These are phyloP conservation scores for Typhlomys cinereus DNA, from an alignment of 2,113 vertebrate genomes.

Conservation along the genomic window DNA sequence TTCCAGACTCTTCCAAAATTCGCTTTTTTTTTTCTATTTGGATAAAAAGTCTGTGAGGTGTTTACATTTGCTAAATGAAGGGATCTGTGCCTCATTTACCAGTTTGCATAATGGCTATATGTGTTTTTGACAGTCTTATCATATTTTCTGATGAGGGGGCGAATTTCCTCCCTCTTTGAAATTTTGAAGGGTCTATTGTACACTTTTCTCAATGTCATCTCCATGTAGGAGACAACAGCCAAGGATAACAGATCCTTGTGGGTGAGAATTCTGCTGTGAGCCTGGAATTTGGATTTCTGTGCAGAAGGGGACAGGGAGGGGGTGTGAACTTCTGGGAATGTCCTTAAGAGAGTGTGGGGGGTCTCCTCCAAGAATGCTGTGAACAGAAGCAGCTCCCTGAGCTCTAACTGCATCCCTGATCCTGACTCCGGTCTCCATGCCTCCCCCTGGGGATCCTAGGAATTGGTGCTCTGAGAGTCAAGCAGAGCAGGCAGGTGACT, in stretches of 20 bases:
- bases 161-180: background rate
- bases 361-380: background rate
- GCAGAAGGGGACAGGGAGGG: background rate
- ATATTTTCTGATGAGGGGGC: constrained; percentile 14
- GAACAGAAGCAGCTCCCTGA: background rate
- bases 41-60: background rate
- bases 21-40: background rate
- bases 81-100: background rate
- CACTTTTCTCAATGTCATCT: background rate
- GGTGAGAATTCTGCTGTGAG: background rate
- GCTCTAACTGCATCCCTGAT: background rate
- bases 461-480: background rate
- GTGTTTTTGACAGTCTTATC: background rate
- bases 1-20: background rate
- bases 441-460: background rate
- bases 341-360: background rate
- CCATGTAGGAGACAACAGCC: background rate
- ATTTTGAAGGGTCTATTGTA: background rate
- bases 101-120: background rate
- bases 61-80: background rate
- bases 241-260: background rate
- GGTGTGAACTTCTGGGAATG: background rate
- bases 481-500: background rate
- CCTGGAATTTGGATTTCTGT: background rate
- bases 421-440: background rate